Base-by-base conservation (phyloP, 1,140 invertebrate genomes). In the Rhopalosiphum maidis region DNA sequence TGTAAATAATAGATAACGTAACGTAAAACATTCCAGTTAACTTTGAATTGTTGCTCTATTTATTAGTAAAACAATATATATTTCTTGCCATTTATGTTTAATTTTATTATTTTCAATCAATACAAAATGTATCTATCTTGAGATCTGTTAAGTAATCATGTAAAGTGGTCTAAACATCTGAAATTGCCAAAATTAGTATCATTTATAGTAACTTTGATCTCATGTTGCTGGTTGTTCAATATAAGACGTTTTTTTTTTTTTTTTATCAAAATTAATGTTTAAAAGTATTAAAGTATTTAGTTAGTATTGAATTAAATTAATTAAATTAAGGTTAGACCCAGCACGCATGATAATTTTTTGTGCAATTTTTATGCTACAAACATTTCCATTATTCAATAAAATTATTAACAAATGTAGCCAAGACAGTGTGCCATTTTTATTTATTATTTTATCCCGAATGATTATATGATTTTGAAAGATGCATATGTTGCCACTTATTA, bases 241-340 rank as follows among this genome's bases (percentile, higher is more conserved):
- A 41, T 92, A 92, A 85, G 91, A 55, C 82, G 21, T 91, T 46
- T 85, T 93, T 51, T 51, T 46, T 51, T 46, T 46, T 46, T 91
- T 92, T 83, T 86, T 93, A 92, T 93, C 91, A 93, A 93, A 93
- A 93, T 93, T 93, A 93, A 82, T 93, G 86, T 91, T 93, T 93
- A 54, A 85, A 93, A 85, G 35, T 93, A 93, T 86, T 93, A 93
- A 93, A 85, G 22, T 93, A 93, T 93, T 54, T 93, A 85, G 77
- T 93, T 83, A 83, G 48, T 93, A 85, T 93, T 15, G 21, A 51
- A 93, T 93, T 83, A 37, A 93, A 93, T 41, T 93, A 51, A 93
- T 93, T 83, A 37, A 93, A 93, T 41, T 93, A 83, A 93, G 91
- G 48, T 48, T 82, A 92, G n/a, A 85, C 46, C 37, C 90, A 91